Conservation (phyloP, 2,888 invertebrate species). For the Sesamia inferens region DNA sequence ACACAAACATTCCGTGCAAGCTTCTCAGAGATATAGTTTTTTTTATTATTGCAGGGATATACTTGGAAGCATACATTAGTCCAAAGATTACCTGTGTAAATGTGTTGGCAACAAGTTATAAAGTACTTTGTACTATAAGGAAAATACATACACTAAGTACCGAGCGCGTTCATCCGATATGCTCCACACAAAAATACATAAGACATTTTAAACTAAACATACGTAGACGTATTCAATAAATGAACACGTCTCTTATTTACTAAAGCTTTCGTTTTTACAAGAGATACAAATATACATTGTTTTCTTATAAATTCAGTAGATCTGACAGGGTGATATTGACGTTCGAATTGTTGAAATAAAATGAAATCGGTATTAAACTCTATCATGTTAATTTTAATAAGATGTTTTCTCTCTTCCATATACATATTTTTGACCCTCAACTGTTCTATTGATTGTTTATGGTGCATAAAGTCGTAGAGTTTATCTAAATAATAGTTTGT, state of each 20-base stretch:
- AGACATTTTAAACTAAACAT: conserved; percentile 4
- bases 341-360: too few species aligned
- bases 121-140: conserved; percentile 6
- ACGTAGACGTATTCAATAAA: conserved; percentile 15
- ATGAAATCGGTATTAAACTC: background rate
- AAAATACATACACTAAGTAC: conserved; percentile 1
- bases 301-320: conserved; percentile 3
- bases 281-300: background rate
- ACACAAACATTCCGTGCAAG: background rate
- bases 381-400: background rate
- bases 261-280: conserved; percentile 9
- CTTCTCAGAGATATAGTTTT: too few species aligned
- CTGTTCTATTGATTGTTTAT: background rate
- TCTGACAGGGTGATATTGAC: background rate
- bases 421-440: background rate
- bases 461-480: background rate
- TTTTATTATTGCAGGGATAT: too few species aligned
- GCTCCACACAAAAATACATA: background rate
- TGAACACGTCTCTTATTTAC: conserved; percentile 22
- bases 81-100: background rate
- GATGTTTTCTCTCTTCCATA: background rate
- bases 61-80: background rate
- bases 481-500: background rate
- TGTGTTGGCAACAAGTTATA: background rate
- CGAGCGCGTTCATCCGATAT: conserved; percentile 11